Percentiles rank a stretch among this genome's conserved stretches.
Conservation (phyloP, 2,113 vertebrate species). For the Tyrannus savana region DNA sequence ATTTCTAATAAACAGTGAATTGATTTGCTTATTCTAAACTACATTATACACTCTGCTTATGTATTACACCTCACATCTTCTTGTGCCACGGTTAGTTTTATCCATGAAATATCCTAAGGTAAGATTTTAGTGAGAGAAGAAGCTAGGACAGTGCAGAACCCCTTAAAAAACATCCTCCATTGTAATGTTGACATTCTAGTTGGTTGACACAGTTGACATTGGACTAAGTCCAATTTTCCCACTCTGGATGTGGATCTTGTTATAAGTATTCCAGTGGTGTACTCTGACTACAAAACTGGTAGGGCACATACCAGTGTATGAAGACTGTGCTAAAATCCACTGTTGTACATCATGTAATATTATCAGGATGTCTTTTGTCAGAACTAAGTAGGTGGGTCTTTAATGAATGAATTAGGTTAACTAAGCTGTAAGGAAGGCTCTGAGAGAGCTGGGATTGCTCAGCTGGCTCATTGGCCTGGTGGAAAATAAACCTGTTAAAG, state of each 20-base stretch:
- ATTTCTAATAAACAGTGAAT: neutral
- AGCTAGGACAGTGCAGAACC: neutral
- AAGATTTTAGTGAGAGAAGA: neutral
- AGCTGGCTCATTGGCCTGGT: neutral
- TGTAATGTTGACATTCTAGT: neutral
- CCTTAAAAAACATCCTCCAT: neutral
- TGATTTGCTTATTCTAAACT: neutral
- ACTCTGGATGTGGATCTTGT: neutral
- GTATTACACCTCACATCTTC: neutral
- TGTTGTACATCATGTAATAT: neutral
- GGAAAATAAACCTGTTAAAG: neutral
- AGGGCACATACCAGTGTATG: neutral
- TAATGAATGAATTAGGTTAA: neutral
- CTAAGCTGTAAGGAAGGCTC: neutral
- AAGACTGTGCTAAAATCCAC: neutral
- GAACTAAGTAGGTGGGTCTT: neutral
- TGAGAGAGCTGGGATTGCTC: neutral
- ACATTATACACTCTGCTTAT: neutral
- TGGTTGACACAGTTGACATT: neutral
- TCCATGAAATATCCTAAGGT: neutral
- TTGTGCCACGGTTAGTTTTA: neutral
- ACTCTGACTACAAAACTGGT: neutral
- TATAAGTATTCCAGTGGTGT: neutral
- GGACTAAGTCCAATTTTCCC: neutral
- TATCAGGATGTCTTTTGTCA: neutral